A percentile compares a stretch with the other conserved stretches of the same genome.
Evolutionary conservation across 2,888 invertebrate genomes (phyloP).

Genomic region (Melolontha melolontha): DNA sequence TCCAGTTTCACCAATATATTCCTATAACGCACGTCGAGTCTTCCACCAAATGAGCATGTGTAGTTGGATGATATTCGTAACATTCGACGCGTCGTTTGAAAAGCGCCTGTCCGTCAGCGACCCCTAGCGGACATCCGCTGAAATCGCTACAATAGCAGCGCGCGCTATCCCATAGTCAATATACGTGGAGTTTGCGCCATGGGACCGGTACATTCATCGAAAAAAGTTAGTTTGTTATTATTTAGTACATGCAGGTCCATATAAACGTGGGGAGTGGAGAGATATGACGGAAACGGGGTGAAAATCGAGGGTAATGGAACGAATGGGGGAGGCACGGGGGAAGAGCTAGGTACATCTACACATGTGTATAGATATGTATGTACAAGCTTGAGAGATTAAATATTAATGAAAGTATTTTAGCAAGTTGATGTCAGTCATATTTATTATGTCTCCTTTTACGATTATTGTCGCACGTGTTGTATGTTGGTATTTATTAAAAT

Average conservation of each 20-base stretch:
- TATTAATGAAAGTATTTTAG: slow-evolving; percentile 32
- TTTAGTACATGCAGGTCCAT: slow-evolving; percentile 45
- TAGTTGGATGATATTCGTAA: slow-evolving; percentile 42
- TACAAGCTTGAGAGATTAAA: slow-evolving; percentile 24
- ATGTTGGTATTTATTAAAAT: slow-evolving; percentile 10
- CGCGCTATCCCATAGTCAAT: slow-evolving; percentile 51
- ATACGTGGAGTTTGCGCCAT: slow-evolving; percentile 50
- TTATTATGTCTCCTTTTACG: slow-evolving; percentile 34
- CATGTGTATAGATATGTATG: slow-evolving; percentile 7
- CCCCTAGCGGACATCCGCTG: slow-evolving; percentile 46
- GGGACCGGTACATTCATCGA: slow-evolving; percentile 45
- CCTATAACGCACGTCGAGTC: slow-evolving; percentile 43
- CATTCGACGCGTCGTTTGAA: slow-evolving; percentile 45
- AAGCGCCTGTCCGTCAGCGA: slow-evolving; percentile 47
- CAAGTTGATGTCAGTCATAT: slow-evolving; percentile 35
- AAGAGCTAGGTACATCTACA: neutral
- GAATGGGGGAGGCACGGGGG: neutral
- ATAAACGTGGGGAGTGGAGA: slow-evolving; percentile 16
- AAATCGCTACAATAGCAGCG: slow-evolving; percentile 50
- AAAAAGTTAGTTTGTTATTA: slow-evolving; percentile 47
- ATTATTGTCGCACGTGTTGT: slow-evolving; percentile 28
- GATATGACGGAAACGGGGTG: slow-evolving; percentile 9
- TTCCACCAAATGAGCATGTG: slow-evolving; percentile 45
- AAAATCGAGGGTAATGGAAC: neutral
- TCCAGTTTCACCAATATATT: neutral